Conservation (phyloP, 2,888 invertebrate species). For the Teinopalpus imperialis region DNA sequence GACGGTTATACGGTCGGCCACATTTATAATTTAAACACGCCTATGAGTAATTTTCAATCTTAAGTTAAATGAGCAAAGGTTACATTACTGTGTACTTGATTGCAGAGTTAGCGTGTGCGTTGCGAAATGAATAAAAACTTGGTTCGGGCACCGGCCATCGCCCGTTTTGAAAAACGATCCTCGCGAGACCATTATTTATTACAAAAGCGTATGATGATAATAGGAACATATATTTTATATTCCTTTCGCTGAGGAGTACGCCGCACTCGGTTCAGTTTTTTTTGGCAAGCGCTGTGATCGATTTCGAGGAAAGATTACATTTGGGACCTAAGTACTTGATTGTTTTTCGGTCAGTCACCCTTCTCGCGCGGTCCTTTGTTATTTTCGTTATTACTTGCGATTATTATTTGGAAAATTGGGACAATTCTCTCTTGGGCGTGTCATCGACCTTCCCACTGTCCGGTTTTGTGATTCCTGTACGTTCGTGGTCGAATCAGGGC, state of each 20-base stretch:
- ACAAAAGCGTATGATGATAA: conserved; percentile 63
- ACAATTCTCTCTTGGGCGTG: conserved; percentile 38
- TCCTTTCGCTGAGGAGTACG: conserved; percentile 45
- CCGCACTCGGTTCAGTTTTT: conserved; percentile 47
- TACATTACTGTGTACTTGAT: conserved; percentile 11
- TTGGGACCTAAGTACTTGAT: conserved; percentile 73
- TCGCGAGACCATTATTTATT: conserved; percentile 62
- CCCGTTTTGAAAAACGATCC: conserved; percentile 58
- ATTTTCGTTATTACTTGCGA: conserved; percentile 54
- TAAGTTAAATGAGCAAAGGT: conserved; percentile 12
- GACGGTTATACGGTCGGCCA: conserved; percentile 33
- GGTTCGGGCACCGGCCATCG: conserved; percentile 42
- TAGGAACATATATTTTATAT: conserved; percentile 60
- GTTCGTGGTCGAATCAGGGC: conserved; percentile 6
- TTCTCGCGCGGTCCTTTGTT: conserved; percentile 46
- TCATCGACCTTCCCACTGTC: conserved; percentile 31
- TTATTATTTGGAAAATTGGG: conserved; percentile 52
- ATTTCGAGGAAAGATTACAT: conserved; percentile 75
- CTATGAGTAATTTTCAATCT: conserved; percentile 13
- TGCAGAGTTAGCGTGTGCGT: conserved; percentile 23
- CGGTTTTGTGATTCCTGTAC: conserved; percentile 18
- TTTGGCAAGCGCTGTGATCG: conserved; percentile 69
- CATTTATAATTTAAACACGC: conserved; percentile 5
- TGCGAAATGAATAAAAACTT: conserved; percentile 56
- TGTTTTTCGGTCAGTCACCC: conserved; percentile 75